These are phyloP conservation scores for Dryoscopus gambensis DNA, from an alignment of 2,113 vertebrate species.

Conservation along the genomic window DNA sequence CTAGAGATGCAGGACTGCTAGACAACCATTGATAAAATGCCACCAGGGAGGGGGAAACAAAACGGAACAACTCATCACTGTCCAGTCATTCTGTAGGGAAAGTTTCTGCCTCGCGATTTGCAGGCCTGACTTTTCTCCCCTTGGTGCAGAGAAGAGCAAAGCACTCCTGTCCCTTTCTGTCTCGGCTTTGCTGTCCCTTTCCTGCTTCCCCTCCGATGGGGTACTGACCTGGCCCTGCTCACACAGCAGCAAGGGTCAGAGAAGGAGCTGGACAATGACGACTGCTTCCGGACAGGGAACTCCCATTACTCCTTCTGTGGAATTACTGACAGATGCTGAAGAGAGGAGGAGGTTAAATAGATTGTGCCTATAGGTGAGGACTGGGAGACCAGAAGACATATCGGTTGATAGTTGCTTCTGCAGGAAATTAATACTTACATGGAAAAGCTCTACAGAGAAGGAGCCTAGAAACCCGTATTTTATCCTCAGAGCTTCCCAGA, in stretches of 20 bases:
- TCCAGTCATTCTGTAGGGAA: not conserved
- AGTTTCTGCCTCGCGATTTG: not conserved
- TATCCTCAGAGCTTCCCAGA: not conserved
- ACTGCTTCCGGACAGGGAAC: not conserved
- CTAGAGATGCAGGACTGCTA: conserved; percentile 14
- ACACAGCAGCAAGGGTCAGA: accelerated
- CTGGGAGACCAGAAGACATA: not conserved
- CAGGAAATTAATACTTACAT: not conserved
- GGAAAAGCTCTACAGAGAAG: not conserved
- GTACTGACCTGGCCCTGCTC: not conserved
- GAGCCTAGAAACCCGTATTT: not conserved
- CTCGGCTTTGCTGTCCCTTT: not conserved
- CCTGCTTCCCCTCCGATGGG: not conserved
- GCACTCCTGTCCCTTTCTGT: not conserved
- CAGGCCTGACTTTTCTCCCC: not conserved
- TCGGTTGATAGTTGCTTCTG: not conserved
- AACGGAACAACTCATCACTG: not conserved
- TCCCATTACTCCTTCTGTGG: not conserved
- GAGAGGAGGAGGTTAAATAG: not conserved
- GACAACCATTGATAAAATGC: conserved; percentile 63
- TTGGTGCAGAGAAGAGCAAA: not conserved
- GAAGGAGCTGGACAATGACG: not conserved
- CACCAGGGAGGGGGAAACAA: not conserved
- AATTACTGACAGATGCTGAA: not conserved
- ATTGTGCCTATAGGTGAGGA: not conserved